These are phyloP conservation scores for Otocyon megalotis DNA, from an alignment of 2,113 vertebrate genomes.

Conservation along the genomic window DNA sequence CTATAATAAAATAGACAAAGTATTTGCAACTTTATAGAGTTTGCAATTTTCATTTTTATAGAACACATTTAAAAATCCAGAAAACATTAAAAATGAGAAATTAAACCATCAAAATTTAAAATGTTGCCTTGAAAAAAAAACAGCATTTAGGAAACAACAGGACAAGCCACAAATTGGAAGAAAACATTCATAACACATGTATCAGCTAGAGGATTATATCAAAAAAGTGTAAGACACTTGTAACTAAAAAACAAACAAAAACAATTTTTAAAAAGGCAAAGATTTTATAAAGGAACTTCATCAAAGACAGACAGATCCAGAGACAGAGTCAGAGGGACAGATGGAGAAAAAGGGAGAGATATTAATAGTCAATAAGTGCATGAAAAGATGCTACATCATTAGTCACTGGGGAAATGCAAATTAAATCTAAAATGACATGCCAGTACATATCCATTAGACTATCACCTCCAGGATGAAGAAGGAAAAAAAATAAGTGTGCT, in stretches of 20 bases:
- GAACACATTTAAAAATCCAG: neutral
- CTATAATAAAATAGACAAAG: neutral
- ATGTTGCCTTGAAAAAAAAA: neutral
- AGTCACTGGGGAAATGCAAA: neutral
- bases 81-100: neutral
- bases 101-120: neutral
- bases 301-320: neutral
- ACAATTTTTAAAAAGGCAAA: neutral
- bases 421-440: neutral
- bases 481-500: fast-evolving
- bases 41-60: neutral
- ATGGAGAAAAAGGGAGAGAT: neutral
- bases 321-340: neutral
- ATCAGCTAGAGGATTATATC: neutral
- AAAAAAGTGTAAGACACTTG: neutral
- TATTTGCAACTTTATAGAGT: neutral
- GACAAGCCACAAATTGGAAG: neutral
- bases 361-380: neutral
- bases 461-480: neutral
- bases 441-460: neutral
- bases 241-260: neutral
- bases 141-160: neutral
- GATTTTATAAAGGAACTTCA: neutral
- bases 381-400: neutral
- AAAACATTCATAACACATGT: neutral